A percentile compares a stretch with the other conserved stretches of the same genome.
phyloP scores from a whole-genome alignment of 2,113 vertebrate species.

The Chionis minor region DNA sequence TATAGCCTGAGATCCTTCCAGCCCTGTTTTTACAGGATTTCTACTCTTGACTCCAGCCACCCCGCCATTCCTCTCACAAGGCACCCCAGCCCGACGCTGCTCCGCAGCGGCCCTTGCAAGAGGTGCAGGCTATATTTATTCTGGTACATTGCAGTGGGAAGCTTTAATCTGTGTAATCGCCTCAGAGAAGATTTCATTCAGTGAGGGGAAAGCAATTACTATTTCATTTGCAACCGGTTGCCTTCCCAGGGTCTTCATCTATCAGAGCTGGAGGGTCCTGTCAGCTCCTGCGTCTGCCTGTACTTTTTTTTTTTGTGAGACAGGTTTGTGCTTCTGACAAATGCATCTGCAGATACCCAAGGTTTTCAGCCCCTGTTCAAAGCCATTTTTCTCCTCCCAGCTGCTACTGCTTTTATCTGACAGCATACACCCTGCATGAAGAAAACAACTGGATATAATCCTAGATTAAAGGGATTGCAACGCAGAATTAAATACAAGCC shows the following conservation, averaged over 20 bases:
- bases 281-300: slow-evolving; percentile 16
- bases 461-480: slow-evolving; percentile 77
- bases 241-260: slow-evolving; percentile 51
- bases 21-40: neutral
- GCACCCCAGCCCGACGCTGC: neutral
- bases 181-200: slow-evolving; percentile 77
- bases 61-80: neutral
- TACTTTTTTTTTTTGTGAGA: neutral
- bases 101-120: slow-evolving; percentile 17
- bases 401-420: slow-evolving; percentile 58
- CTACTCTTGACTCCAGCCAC: neutral
- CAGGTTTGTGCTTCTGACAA: neutral
- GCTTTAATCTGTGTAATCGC: slow-evolving; percentile 76
- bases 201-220: slow-evolving; percentile 76
- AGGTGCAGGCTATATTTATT: slow-evolving; percentile 70
- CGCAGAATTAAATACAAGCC: slow-evolving; percentile 44
- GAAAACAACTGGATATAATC: slow-evolving; percentile 79
- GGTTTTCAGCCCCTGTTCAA: neutral
- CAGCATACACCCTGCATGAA: slow-evolving; percentile 68
- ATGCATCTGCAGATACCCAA: neutral
- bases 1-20: neutral
- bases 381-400: neutral
- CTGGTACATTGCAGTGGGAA: slow-evolving; percentile 66
- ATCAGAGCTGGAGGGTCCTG: slow-evolving; percentile 14
- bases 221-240: slow-evolving; percentile 73